These are phyloP conservation scores for Leptinotarsa tumamoca DNA, from an alignment of 2,888 invertebrate genomes.

Conservation along the genomic window DNA sequence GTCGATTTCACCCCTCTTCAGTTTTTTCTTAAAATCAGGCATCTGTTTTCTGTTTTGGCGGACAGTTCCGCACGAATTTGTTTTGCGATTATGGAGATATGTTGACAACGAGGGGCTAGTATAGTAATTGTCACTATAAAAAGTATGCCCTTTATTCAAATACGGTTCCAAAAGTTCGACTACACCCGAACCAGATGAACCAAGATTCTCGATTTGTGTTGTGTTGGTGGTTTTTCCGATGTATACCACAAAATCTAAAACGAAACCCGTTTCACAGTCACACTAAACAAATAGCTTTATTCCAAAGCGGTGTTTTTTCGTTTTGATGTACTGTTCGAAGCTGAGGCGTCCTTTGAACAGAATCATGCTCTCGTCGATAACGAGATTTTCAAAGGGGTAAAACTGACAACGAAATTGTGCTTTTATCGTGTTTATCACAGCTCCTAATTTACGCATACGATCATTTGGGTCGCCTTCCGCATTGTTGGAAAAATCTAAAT, in stretches of 20 bases:
- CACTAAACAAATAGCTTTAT: conserved; percentile 25
- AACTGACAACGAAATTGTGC: too few species aligned
- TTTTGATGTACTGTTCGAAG: too few species aligned
- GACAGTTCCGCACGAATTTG: conserved; percentile 42
- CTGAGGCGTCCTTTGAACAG: conserved; percentile 26
- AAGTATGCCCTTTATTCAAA: conserved; percentile 29
- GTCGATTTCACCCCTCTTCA: conserved; percentile 37
- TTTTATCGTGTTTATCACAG: neutral
- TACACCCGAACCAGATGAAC: conserved; percentile 34
- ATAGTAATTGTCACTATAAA: conserved; percentile 28
- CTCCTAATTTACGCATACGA: conserved; percentile 25
- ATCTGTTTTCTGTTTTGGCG: conserved; percentile 34
- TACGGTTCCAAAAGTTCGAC: conserved; percentile 27
- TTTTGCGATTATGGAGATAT: conserved; percentile 37
- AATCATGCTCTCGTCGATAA: neutral
- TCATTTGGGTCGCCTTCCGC: conserved; percentile 17
- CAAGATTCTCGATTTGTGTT: conserved; percentile 18
- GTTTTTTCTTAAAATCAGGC: conserved; percentile 40
- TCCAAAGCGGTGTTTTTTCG: conserved; percentile 1
- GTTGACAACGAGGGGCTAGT: conserved; percentile 24
- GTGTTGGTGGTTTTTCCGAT: conserved; percentile 19
- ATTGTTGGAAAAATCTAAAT: conserved; percentile 24
- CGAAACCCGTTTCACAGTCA: conserved; percentile 25
- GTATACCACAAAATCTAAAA: conserved; percentile 24
- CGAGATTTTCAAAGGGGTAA: too few species aligned